phyloP scores from a whole-genome alignment of 2,113 vertebrate genomes.

The Tragelaphus scriptus region DNA sequence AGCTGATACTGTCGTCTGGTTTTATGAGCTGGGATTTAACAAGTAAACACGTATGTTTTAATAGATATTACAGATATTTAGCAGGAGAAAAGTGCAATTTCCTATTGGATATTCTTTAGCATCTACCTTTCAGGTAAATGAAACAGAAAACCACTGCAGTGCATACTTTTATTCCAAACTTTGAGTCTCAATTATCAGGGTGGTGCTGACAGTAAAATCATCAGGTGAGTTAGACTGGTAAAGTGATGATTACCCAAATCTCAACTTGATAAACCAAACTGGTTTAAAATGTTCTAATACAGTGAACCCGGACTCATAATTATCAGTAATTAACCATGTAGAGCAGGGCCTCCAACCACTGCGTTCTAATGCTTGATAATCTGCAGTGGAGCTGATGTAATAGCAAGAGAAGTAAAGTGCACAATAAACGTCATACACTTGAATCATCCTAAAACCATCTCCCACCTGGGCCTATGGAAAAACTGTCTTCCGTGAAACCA shows the following conservation, averaged over 20 bases:
- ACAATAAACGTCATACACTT: neutral
- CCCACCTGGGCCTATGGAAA: neutral
- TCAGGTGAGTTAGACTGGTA: neutral
- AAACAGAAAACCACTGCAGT: neutral
- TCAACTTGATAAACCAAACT: neutral
- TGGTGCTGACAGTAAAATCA: neutral
- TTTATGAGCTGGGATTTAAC: neutral
- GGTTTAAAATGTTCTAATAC: neutral
- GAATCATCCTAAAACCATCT: neutral
- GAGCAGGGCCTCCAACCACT: neutral
- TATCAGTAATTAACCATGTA: neutral
- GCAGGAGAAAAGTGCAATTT: neutral
- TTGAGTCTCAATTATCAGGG: neutral
- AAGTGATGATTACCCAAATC: neutral
- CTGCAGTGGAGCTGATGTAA: neutral
- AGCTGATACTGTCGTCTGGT: too few relatives aligned
- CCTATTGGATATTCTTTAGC: neutral
- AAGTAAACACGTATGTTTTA: neutral
- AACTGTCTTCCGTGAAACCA: neutral
- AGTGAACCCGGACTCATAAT: neutral
- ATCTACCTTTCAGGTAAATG: neutral
- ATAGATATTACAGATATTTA: neutral
- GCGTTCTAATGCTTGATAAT: neutral
- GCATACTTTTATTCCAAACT: neutral
- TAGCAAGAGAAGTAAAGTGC: neutral